A percentile compares a stretch with the other conserved stretches of the same genome.
phyloP scores from a whole-genome alignment of 2,797 vertebrate species.

The Fundulus diaphanus region DNA sequence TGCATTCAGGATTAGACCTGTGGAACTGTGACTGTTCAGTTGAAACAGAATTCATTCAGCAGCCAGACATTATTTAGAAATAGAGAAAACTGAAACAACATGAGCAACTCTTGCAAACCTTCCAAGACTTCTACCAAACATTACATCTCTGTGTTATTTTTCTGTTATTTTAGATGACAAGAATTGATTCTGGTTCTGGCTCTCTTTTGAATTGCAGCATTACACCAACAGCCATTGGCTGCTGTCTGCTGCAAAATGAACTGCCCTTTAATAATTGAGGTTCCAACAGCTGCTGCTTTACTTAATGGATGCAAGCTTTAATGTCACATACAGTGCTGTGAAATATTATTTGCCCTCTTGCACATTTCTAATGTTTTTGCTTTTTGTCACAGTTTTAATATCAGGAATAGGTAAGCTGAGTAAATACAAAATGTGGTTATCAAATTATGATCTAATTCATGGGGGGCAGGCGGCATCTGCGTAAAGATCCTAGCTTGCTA shows the following conservation, averaged over 20 bases:
- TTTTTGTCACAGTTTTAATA: neutral
- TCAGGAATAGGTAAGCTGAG: neutral
- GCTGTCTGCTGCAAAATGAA: constrained; percentile 6
- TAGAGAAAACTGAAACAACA: neutral
- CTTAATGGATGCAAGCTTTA: constrained; percentile 3
- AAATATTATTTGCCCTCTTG: neutral
- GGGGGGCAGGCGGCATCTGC: too few species aligned
- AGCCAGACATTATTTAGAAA: neutral
- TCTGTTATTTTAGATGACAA: neutral
- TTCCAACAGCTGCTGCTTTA: neutral
- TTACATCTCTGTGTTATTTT: neutral
- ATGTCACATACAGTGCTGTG: neutral
- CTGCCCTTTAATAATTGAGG: constrained; percentile 1
- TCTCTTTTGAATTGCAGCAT: neutral
- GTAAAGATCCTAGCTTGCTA: neutral
- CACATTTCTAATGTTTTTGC: neutral
- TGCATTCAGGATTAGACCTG: neutral
- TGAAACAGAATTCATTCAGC: neutral
- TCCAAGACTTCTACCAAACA: neutral
- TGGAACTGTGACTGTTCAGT: neutral
- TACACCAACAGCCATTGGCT: neutral
- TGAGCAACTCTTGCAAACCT: neutral
- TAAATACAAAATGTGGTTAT: neutral
- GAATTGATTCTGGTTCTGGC: neutral
- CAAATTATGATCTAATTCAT: neutral